Evolutionary conservation across 1,140 invertebrate genomes (phyloP), one percentile per base, ranked within the genome.

Genomic region (Drosophila kurseongensis): DNA sequence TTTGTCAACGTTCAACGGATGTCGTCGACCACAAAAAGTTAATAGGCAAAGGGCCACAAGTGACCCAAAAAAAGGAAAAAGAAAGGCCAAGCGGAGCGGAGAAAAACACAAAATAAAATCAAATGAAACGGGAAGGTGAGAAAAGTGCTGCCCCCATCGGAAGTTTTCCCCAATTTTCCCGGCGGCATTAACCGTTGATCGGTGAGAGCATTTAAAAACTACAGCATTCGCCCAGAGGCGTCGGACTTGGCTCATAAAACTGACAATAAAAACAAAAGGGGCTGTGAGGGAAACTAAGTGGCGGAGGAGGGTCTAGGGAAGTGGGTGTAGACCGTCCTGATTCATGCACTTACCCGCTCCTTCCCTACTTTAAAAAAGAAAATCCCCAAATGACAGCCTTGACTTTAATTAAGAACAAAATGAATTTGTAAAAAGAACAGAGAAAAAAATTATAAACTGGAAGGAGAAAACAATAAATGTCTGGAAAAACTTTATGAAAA

Each of bases 21-120:
- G 83, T 77, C 72, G 72, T 41, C 71, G 72, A 83, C 83, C 83
- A 88, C 83, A 89, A 82, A 69, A 84, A 80, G 76, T 88, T 89
- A 88, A 89, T 88, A 88, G 83, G 76, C 79, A 55, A 42, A 47
- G 67, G 65, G 47, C 51, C 51, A n/a, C 38, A 13, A 47, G 41
- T 88, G 83, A 88, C 83, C 83, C 63, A 82, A 78, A 27, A 47
- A 52, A 54, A 54, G 9, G 47, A 56, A 41, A 51, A 80, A 35
- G 51, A 35, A 52, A 72, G 60, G 10, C 40, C 14, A n/a, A 72
- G 36, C 45, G 32, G 42, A 27, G n/a, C 29, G 29, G 7, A 32
- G 23, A 60, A 54, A 56, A 51, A 27, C 32, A 47, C 65, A 36
- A 62, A 66, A 52, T 54, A 74, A 74, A 67, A 62, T 57, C 57